phyloP scores from a whole-genome alignment of 2,113 vertebrate species.

The Falcunculus frontatus region DNA sequence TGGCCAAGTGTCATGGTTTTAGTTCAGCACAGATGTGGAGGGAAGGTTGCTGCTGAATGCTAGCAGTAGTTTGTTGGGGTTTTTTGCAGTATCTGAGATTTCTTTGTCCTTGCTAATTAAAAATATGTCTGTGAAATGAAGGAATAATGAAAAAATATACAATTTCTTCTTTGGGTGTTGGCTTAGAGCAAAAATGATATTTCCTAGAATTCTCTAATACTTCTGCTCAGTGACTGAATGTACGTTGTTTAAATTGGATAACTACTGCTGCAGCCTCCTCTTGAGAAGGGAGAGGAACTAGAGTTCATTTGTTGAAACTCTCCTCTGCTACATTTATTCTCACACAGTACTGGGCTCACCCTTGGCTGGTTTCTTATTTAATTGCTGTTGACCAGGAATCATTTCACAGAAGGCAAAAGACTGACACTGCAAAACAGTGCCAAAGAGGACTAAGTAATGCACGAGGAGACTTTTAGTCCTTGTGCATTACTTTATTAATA shows the following conservation, averaged over 20 bases:
- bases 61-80: rapidly evolving
- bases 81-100: neutral
- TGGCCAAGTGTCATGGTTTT: neutral
- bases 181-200: neutral
- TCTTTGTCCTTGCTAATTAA: neutral
- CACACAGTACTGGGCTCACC: neutral
- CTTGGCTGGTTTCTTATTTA: neutral
- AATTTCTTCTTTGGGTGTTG: neutral
- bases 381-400: neutral
- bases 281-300: neutral
- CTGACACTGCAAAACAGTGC: neutral
- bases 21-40: neutral
- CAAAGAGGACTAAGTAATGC: neutral
- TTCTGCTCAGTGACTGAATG: neutral
- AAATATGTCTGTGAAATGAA: neutral
- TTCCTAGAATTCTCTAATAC: neutral
- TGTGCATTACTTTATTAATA: neutral
- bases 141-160: neutral
- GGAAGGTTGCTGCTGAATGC: neutral
- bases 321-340: neutral
- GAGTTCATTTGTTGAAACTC: neutral
- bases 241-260: neutral
- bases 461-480: neutral
- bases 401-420: neutral
- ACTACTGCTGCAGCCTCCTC: neutral